These are phyloP conservation scores for Elaphurus davidianus DNA, from an alignment of 2,113 vertebrate genomes.

Conservation along the genomic window DNA sequence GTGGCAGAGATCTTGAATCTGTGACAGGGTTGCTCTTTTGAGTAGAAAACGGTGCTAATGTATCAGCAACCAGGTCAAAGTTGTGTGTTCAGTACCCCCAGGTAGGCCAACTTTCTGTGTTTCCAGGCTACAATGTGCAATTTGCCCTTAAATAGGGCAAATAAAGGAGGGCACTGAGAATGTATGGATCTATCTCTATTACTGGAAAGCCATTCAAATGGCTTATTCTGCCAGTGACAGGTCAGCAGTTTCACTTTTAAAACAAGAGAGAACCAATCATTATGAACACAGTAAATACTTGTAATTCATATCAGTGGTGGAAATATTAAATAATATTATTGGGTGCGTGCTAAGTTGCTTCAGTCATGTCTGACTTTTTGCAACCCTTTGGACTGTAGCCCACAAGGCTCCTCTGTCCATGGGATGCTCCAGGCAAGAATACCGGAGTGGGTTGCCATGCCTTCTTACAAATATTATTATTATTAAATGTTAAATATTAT, in stretches of 20 bases:
- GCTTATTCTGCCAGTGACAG: neutral
- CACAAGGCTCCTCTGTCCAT: neutral
- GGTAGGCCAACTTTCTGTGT: neutral
- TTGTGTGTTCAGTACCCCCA: neutral
- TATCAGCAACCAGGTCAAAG: neutral
- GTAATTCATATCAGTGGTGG: neutral
- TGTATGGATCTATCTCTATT: neutral
- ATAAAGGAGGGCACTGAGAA: neutral
- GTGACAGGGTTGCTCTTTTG: neutral
- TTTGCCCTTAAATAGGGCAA: neutral
- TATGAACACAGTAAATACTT: neutral
- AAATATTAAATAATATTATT: neutral
- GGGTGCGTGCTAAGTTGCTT: neutral
- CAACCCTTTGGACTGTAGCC: neutral
- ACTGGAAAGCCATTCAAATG: neutral
- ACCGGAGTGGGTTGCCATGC: neutral
- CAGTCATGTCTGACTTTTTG: neutral
- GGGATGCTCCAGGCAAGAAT: neutral
- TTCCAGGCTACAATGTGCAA: neutral
- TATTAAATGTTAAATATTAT: neutral
- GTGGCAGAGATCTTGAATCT: neutral
- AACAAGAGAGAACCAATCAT: neutral
- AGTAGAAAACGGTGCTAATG: neutral
- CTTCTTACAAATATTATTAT: neutral
- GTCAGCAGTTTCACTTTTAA: neutral